Percentiles rank a stretch among this genome's conserved stretches.
Evolutionary conservation across 1,140 invertebrate genomes (phyloP).

Genomic region (Leptinotarsa undecemlineata): DNA sequence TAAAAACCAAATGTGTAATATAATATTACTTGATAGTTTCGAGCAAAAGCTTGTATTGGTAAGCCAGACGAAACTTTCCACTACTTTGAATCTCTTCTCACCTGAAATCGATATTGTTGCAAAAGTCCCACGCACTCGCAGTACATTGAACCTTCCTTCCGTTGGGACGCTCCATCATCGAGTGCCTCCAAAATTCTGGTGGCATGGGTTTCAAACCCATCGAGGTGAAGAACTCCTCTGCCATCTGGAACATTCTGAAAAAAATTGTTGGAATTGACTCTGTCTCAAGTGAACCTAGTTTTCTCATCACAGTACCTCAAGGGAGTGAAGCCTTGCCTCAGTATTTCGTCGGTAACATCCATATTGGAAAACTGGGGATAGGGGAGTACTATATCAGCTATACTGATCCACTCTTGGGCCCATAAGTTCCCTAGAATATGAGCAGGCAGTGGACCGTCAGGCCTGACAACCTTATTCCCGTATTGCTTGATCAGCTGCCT

Average conservation of each 20-base stretch:
- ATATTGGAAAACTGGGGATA: constrained; percentile 72
- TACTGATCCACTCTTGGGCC: constrained; percentile 81
- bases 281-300: no score
- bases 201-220: constrained; percentile 78
- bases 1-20: constrained; percentile 49
- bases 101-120: constrained; percentile 80
- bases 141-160: constrained; percentile 79
- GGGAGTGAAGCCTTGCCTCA: constrained; percentile 72
- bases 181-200: constrained; percentile 79
- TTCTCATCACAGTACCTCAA: constrained; percentile 58
- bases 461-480: constrained; percentile 64
- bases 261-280: not conserved
- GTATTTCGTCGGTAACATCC: constrained; percentile 77
- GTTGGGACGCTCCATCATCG: constrained; percentile 72
- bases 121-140: constrained; percentile 88
- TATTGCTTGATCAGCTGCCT: constrained; percentile 71
- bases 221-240: constrained; percentile 81
- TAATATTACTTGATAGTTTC: no score
- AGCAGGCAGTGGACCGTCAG: constrained; percentile 76
- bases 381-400: constrained; percentile 77
- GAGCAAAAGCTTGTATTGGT: no score
- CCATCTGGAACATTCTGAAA: constrained; percentile 75
- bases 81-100: constrained; percentile 44
- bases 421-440: constrained; percentile 84
- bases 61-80: no score